Evolutionary conservation across 1,140 invertebrate genomes (phyloP), one percentile per base, ranked within the genome.

Genomic region (Sinella curviseta): DNA sequence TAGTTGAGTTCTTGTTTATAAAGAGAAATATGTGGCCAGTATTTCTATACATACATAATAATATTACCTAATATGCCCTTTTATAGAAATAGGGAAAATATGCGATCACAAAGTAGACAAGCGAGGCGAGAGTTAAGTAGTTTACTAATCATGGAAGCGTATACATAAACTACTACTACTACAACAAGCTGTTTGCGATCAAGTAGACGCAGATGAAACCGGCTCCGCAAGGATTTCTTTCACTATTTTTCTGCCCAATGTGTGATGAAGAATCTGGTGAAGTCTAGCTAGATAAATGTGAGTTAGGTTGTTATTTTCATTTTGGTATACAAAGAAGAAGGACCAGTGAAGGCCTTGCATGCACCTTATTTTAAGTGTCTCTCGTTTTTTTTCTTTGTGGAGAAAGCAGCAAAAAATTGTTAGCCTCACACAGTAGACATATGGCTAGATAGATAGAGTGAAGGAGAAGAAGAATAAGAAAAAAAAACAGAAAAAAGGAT

Each of bases 131-230:
- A 60, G 14, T 60, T 60, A 70, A 70, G 65, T 70, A 33, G 65
- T 70, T 33, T 70, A 70, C 65, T 70, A 70, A 70, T 70, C 65
- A 33, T 70, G 65, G 31, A 70, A 70, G 3, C 31, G 28, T 70
- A 70, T 33, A 70, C 65, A 70, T 31, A 33, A 16, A 33, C 14
- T 24, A 60, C n/a, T 14, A 60, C 3, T 60, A 60, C 3, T 24
- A n/a, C n/a, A n/a, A n/a, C n/a, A n/a, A n/a, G n/a, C n/a, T n/a
- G 24, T n/a, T 60, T 26, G 55, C 24, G 39, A 4, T 17, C 4
- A 48, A 65, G 57, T 12, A 26, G 24, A 26, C 24, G 57, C 57
- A 65, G 26, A 16, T 65, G 16, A n/a, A 16, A 65, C 57, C 57
- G 24, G 26, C 16, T 16, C 8, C 3, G 26, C 4, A 65, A 17